phyloP scores from a whole-genome alignment of 1,140 invertebrate species.

The Brachionus rotundiformis region DNA sequence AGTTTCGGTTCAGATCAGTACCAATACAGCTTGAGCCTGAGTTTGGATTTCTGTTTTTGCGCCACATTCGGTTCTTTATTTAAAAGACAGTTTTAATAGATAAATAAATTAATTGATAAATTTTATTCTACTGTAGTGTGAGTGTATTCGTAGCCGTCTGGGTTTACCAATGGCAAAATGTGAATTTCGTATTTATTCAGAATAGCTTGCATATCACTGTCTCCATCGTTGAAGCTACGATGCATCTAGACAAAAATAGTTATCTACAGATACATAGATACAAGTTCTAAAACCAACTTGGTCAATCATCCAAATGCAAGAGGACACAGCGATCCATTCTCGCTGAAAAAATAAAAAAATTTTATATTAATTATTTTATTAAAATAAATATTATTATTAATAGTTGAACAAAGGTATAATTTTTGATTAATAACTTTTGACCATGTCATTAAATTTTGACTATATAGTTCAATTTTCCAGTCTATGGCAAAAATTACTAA shows the following conservation, averaged over 20 bases:
- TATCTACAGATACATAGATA: too few relatives aligned
- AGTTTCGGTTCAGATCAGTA: constrained; percentile 52
- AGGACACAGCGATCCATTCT: constrained; percentile 62
- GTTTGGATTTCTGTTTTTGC: constrained; percentile 53
- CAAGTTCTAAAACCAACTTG: constrained; percentile 54
- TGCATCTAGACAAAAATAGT: constrained; percentile 53
- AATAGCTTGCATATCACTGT: neutral
- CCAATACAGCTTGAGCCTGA: constrained; percentile 40
- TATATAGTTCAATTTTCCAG: too few relatives aligned
- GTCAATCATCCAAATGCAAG: constrained; percentile 46
- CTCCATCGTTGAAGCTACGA: neutral
- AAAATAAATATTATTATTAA: too few relatives aligned
- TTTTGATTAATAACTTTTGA: too few relatives aligned
- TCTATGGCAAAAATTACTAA: too few relatives aligned
- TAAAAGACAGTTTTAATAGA: neutral
- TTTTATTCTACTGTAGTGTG: constrained; percentile 2
- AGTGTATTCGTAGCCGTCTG: constrained; percentile 52
- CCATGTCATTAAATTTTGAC: too few relatives aligned
- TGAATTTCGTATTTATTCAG: constrained; percentile 30
- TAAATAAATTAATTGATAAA: neutral
- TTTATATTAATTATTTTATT: too few relatives aligned
- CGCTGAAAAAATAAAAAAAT: too few relatives aligned
- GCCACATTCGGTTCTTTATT: constrained; percentile 53
- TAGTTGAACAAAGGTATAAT: too few relatives aligned
- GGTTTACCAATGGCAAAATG: constrained; percentile 50